Evolutionary conservation across 2,888 invertebrate genomes (phyloP), one percentile per base, ranked within the genome.

Genomic region (Tetranychus piercei): DNA sequence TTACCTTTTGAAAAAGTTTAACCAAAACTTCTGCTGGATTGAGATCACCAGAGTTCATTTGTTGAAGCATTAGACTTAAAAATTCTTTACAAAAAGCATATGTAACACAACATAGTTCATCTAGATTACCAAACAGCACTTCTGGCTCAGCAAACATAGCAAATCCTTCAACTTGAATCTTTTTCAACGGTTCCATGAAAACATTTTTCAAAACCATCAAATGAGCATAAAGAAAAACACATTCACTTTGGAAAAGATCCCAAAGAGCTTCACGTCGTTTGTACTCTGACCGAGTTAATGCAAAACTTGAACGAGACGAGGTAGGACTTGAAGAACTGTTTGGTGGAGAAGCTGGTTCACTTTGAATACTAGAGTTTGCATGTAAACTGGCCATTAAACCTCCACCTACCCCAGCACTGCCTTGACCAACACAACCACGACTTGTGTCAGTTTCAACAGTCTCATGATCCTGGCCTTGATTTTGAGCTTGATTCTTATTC

Each of bases 101-200:
- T 34, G 85, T 86, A 80, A 85, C 86, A 79, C 85, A 84, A 78
- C 86, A 86, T 1, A 87, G 82, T 80, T 87, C 86, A 79, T 87
- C 86, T 78, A 87, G 80, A 79, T 87, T 87, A 20, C 86, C 86
- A 80, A 87, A 87, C 7, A 87, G 82, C 65, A 87, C 83, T 79
- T 86, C 85, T 4, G 87, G 87, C 79, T 87, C 87, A 9, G 86
- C 86, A 79, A 85, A 86, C 85, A 87, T 86, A 15, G 86, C 83
- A 80, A 84, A 86, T 15, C 87, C 87, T 80, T 87, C 87, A 11
- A 87, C 87, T 80, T 87, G 87, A 55, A 86, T 84, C 79, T 86
- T 85, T 81, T 87, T 87, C 80, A 87, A 79, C 1, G 87, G 87
- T 79, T 87, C 87, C 84, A 87, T 85, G 80, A 86, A 87, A 77